These are phyloP conservation scores for Ectemnius continuus DNA, from an alignment of 2,888 invertebrate species.

Conservation along the genomic window DNA sequence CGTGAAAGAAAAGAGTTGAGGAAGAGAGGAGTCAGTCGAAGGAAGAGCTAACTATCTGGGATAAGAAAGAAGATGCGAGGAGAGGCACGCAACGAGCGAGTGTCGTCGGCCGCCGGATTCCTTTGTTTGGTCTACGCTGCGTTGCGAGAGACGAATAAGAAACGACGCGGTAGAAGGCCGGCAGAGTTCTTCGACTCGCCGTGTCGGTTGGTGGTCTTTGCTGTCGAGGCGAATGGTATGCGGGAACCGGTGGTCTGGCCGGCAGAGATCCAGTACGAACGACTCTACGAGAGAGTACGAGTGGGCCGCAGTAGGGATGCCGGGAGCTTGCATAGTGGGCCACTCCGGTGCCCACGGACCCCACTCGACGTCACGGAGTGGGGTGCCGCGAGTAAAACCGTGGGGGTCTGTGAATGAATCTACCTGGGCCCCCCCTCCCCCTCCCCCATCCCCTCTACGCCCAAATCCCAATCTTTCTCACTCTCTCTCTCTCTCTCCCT, in stretches of 20 bases:
- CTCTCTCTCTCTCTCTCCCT: not conserved
- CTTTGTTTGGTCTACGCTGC: conserved; percentile 68
- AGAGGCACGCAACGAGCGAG: conserved; percentile 10
- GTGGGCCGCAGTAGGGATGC: conserved; percentile 26
- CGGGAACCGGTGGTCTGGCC: conserved; percentile 46
- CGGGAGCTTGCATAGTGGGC: conserved; percentile 40
- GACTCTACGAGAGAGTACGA: conserved; percentile 14
- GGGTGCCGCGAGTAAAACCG: conserved; percentile 39
- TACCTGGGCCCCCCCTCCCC: conserved; percentile 52
- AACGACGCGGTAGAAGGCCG: conserved; percentile 62
- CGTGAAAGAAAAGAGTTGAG: conserved; percentile 16
- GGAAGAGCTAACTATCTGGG: not conserved
- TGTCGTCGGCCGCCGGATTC: conserved; percentile 56
- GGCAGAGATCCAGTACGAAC: conserved; percentile 10
- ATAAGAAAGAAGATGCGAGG: not conserved
- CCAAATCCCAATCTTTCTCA: not conserved
- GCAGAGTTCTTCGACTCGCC: conserved; percentile 60
- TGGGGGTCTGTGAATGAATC: conserved; percentile 71
- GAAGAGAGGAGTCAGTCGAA: conserved; percentile 6
- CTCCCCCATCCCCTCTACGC: not conserved
- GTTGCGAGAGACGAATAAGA: conserved; percentile 65
- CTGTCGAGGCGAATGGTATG: conserved; percentile 57
- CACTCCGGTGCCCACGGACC: conserved; percentile 56
- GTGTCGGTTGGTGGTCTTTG: conserved; percentile 62
- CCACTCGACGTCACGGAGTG: conserved; percentile 44